These are phyloP conservation scores for Cephus pulcher DNA, from an alignment of 2,888 invertebrate genomes.

Conservation along the genomic window DNA sequence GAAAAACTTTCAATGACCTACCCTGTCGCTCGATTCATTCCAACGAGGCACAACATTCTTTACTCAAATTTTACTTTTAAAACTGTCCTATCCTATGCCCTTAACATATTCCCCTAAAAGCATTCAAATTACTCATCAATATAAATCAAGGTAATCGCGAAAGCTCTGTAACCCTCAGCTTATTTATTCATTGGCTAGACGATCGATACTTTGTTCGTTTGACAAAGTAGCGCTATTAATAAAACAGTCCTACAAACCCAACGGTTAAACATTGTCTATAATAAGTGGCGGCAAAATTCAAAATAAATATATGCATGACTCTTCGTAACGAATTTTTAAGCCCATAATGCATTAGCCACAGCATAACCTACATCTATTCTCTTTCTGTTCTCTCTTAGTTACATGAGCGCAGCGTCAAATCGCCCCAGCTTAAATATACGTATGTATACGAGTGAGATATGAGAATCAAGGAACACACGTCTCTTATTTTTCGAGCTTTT, in stretches of 20 bases:
- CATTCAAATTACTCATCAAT: background rate
- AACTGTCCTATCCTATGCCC: background rate
- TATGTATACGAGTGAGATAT: background rate
- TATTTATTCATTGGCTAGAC: background rate
- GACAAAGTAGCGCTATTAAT: background rate
- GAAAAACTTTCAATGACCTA: background rate
- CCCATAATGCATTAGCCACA: background rate
- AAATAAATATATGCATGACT: background rate
- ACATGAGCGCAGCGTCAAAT: background rate
- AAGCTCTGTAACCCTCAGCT: background rate
- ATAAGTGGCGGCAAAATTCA: too few species aligned
- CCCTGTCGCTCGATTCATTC: background rate
- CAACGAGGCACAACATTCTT: background rate
- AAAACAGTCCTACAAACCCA: background rate
- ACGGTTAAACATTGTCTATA: too few species aligned
- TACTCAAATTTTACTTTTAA: background rate
- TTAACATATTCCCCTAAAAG: background rate
- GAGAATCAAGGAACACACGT: background rate
- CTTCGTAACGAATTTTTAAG: background rate
- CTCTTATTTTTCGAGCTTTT: background rate
- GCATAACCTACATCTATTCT: background rate
- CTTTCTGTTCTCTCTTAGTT: too few species aligned
- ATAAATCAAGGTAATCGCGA: background rate
- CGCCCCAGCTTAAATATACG: background rate
- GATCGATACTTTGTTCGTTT: background rate